Base-by-base conservation (phyloP, 2,113 vertebrate genomes). In the Galemys pyrenaicus region DNA sequence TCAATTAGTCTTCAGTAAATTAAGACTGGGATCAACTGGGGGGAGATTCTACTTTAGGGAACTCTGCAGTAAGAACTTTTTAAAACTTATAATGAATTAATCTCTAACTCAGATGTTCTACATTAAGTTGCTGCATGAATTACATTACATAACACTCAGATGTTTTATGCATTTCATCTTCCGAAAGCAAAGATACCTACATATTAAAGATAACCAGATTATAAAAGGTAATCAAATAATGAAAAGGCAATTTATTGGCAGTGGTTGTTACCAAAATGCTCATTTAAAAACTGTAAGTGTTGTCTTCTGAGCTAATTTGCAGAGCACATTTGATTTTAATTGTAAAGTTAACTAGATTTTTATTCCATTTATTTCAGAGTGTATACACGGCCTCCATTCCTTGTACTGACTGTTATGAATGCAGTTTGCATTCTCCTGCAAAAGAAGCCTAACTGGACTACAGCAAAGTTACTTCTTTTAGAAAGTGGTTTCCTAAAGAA, bases 351-450 rank as follows among this genome's bases (percentile, higher is more conserved):
- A 71, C 39, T 3, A 9, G 24, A 11, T 24, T 32, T 56, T 32
- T 10, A 6, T n/a, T n/a, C 16, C 26, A 1, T 78, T 20, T 84
- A 1, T 81, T 77, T 2, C 94, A 98, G 98, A 90, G 98, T 98
- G 0, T 98, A 98, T 70, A 82, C 97, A 12, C 95, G 73, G 3
- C 98, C 98, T 2, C 98, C 98, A 12, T 93, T 96, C 54, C 97
- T 98, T 5, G 98, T 98, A 1, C 93, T 98, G 70, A 98, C 95
- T 0, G 98, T 98, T 75, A 98, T 98, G 98, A 97, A 98, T 19
- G 98, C 98, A 0, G 97, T 98, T 3, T 98, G 98, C 51, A 94
- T 97, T 13, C 93, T 98, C 49, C 97, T 98, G 56, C 97, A 98
- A 83, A 97, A 96, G 94, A 98, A 97, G 46, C 98, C 98, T 2